phyloP scores from a whole-genome alignment of 2,113 vertebrate species.

The Ascaphus truei region DNA sequence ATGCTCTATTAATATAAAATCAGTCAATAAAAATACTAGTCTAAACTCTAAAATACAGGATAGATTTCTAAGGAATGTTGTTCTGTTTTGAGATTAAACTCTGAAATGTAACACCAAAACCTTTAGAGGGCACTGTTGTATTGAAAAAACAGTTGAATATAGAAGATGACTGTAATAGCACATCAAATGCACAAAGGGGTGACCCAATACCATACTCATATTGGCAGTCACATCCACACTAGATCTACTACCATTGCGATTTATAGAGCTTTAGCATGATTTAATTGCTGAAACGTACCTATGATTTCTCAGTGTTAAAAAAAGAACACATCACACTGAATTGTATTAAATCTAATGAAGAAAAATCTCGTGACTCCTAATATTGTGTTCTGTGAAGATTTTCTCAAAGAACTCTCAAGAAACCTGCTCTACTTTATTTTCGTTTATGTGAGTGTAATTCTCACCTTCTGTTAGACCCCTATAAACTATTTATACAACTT shows the following conservation, averaged over 20 bases:
- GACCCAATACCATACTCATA: constrained; percentile 47
- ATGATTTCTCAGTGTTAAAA: constrained; percentile 49
- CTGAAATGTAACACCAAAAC: not conserved
- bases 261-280: constrained; percentile 52
- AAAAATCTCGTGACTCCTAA: constrained; percentile 39
- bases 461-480: too few relatives aligned
- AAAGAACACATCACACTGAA: constrained; percentile 45
- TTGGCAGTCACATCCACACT: constrained; percentile 52
- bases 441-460: not conserved
- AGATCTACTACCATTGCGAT: constrained; percentile 40
- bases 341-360: constrained; percentile 48
- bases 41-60: too few relatives aligned
- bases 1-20: too few relatives aligned
- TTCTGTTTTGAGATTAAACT: not conserved
- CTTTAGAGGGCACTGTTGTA: constrained; percentile 45
- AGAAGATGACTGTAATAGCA: not conserved
- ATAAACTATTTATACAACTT: too few relatives aligned
- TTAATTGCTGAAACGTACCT: constrained; percentile 53
- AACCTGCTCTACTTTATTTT: not conserved
- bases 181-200: constrained; percentile 40
- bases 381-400: constrained; percentile 20
- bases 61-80: too few relatives aligned
- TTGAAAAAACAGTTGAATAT: constrained; percentile 18
- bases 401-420: not conserved
- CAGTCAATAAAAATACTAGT: too few relatives aligned